Conservation (phyloP, 2,113 vertebrate species). For the Dicentrarchus labrax region DNA sequence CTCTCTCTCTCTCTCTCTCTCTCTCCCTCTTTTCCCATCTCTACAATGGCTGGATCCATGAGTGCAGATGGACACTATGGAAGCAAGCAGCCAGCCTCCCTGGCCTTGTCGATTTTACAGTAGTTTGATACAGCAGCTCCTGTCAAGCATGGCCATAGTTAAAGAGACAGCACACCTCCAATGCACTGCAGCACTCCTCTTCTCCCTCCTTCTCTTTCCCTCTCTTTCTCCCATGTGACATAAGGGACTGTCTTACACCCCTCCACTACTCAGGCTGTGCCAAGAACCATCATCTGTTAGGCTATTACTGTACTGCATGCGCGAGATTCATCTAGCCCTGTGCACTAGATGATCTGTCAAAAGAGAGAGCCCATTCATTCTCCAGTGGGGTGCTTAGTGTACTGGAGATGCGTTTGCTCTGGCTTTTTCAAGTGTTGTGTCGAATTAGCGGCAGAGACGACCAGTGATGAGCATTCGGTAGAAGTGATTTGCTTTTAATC, state of each 20-base stretch:
- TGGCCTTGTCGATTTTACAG: conserved; percentile 74
- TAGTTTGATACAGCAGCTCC: conserved; percentile 79
- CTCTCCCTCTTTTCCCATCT: conserved; percentile 40
- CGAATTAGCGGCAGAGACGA: conserved; percentile 29
- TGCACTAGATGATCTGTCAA: conserved; percentile 59
- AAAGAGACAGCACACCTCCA: conserved; percentile 76
- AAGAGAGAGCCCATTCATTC: conserved; percentile 66
- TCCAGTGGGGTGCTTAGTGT: conserved; percentile 35
- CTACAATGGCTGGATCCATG: conserved; percentile 42
- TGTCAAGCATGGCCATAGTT: conserved; percentile 71
- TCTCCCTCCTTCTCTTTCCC: conserved; percentile 54
- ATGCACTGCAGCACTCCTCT: conserved; percentile 75
- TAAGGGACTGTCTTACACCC: conserved; percentile 83
- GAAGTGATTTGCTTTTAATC: conserved; percentile 58
- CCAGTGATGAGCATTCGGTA: conserved; percentile 16
- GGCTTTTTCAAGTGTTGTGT: conserved; percentile 52
- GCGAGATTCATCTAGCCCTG: conserved; percentile 47
- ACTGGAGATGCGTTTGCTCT: conserved; percentile 29
- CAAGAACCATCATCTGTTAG: conserved; percentile 80
- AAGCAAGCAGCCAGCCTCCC: conserved; percentile 52
- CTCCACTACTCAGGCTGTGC: conserved; percentile 71
- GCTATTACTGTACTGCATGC: conserved; percentile 76
- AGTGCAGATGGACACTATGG: conserved; percentile 67
- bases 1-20: conserved; percentile 20
- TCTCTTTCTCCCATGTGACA: conserved; percentile 76